Evolutionary conservation across 2,797 vertebrate genomes (phyloP).

Genomic region (Allobates femoralis): DNA sequence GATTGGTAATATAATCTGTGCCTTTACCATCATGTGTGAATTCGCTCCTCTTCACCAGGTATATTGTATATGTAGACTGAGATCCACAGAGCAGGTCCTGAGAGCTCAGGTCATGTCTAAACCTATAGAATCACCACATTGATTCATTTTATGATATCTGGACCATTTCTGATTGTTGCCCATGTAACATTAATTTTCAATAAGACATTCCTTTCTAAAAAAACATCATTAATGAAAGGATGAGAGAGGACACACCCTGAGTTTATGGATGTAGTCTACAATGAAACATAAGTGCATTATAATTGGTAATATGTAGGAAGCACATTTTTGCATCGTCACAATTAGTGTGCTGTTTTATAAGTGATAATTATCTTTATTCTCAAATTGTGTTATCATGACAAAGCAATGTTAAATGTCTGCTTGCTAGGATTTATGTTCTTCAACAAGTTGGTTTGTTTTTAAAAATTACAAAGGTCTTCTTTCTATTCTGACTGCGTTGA

Average conservation of each 20-base stretch:
- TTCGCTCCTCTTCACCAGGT: too few species aligned
- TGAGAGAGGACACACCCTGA: background rate
- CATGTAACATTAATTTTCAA: background rate
- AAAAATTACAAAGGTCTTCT: background rate
- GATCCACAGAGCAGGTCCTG: background rate
- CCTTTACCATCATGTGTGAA: too few species aligned
- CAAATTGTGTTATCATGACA: too few species aligned
- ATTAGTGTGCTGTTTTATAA: background rate
- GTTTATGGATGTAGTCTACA: background rate
- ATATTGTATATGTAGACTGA: background rate
- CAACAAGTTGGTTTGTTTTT: background rate
- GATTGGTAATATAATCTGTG: background rate
- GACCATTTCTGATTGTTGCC: background rate
- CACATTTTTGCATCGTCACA: background rate
- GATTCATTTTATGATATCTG: background rate
- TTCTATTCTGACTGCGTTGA: background rate
- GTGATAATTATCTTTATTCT: background rate
- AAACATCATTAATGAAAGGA: background rate
- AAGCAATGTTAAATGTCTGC: too few species aligned
- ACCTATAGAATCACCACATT: too few species aligned
- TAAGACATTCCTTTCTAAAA: background rate
- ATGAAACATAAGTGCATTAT: background rate
- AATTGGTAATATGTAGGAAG: background rate
- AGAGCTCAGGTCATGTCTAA: background rate
- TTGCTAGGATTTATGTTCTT: too few species aligned